Base-by-base conservation (phyloP, 2,888 invertebrate genomes). In the Homarus gammarus region DNA sequence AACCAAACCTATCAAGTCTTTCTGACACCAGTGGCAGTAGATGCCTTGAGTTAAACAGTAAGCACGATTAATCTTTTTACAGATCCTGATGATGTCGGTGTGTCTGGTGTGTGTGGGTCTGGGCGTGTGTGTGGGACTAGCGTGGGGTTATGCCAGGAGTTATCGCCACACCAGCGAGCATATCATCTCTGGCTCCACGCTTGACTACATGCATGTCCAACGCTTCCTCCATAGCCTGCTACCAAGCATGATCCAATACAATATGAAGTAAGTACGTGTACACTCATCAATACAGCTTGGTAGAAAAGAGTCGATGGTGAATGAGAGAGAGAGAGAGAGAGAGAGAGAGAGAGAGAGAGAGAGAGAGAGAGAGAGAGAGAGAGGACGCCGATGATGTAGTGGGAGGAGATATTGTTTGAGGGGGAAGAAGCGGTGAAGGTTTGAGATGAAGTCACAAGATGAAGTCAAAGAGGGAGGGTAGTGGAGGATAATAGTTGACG, bases 51-150 rank as follows among this genome's bases (percentile, higher is more conserved):
- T n/a, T n/a, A n/a, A n/a, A n/a, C n/a, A n/a, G n/a, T n/a, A n/a
- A n/a, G n/a, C n/a, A n/a, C n/a, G n/a, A n/a, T n/a, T n/a, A n/a
- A n/a, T 8, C 44, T 44, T 44, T 0, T 27, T 36, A n/a, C 38
- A 36, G 56, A 22, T 61, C 10, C 27, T 38, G 27, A 49, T 73
- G 75, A n/a, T 84, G 38, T 27, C 75, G 84, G 73, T 40, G 61
- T 75, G 84, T 31, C n/a, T 75, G 75, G 73, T 84, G 75, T 75
- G 84, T 49, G 27, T 61, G 56, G 84, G n/a, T 0, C 15, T 75
- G 22, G 84, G 84, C 36, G 56, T 75, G 75, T 84, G 84, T 73
- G 27, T 75, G 31, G 84, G 84, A 2, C 61, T 70, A 75, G 40
- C 49, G 22, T 84, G 84, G 84, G 72, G 72, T 12, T 27, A 40